These are phyloP conservation scores for Pediacus dermestoides DNA, from an alignment of 2,888 invertebrate genomes.

Conservation along the genomic window DNA sequence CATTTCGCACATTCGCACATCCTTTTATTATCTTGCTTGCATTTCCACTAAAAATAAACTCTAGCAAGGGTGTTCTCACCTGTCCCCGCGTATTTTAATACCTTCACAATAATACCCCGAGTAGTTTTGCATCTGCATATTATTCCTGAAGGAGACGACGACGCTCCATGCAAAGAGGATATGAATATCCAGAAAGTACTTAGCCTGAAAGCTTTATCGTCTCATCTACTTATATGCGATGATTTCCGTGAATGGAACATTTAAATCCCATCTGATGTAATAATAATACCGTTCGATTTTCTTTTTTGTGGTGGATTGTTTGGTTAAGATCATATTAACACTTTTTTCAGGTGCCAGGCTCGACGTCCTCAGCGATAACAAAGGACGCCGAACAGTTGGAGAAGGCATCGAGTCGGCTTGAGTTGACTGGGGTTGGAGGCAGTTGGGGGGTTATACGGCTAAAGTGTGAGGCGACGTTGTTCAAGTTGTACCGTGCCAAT, in stretches of 20 bases:
- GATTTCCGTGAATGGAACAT: constrained; percentile 30
- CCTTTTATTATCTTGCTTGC: too few species aligned
- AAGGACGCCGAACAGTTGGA: constrained; percentile 59
- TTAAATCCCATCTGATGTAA: constrained; percentile 28
- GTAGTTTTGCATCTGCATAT: constrained; percentile 21
- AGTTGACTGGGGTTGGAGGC: constrained; percentile 55
- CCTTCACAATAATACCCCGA: too few species aligned
- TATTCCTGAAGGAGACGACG: constrained; percentile 20
- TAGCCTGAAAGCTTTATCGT: constrained; percentile 30
- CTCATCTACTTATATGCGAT: too few species aligned
- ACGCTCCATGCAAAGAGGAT: too few species aligned
- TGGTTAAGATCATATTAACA: constrained; percentile 8
- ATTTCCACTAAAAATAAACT: too few species aligned
- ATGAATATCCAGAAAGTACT: constrained; percentile 27
- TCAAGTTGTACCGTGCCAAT: constrained; percentile 59
- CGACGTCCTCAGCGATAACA: constrained; percentile 57
- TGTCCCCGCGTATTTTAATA: too few species aligned
- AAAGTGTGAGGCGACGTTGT: constrained; percentile 62
- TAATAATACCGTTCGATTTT: constrained; percentile 25
- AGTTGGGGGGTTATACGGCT: constrained; percentile 57
- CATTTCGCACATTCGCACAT: too few species aligned
- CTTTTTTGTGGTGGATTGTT: constrained; percentile 1
- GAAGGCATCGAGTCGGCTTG: constrained; percentile 57
- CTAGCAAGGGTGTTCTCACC: too few species aligned
- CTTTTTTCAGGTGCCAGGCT: constrained; percentile 57